Evolutionary conservation across 1,140 invertebrate genomes (phyloP), one percentile per base, ranked within the genome.

Genomic region (Drosophila tristis): DNA sequence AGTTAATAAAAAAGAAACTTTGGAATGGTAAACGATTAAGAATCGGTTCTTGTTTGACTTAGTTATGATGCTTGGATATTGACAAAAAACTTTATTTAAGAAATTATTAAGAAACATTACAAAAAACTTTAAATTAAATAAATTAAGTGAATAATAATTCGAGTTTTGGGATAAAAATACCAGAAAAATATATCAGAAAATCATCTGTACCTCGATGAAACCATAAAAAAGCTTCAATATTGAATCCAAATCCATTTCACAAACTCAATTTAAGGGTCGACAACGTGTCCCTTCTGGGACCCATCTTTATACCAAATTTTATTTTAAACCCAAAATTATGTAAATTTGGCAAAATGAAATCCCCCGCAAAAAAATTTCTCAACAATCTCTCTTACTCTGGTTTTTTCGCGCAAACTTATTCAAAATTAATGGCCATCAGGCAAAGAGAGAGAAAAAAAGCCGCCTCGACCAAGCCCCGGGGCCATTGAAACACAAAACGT

Each of bases 321-420:
- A 25, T 43, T 47, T 49, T 53, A 49, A 58, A 43, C 25, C 43
- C 43, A 56, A 57, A 82, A 66, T 53, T 75, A 82, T 85, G 81
- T 64, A 77, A 85, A 86, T 85, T 68, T 68, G 67, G 15, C 61
- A 53, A 63, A 51, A 68, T 78, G 61, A 45, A 54, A 47, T 64
- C 55, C 60, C 48, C 64, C 61, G 55, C 67, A 71, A 72, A 59
- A 31, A 51, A 61, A 54, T 26, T 62, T 54, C 26, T 35, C 26
- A 8, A 50, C 11, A 50, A 44, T 68, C 67, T 67, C 44, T 42
- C 55, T 48, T 31, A 26, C 13, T 64, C 9, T 8, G 60, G 44
- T 42, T 65, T 74, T 58, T 53, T 31, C 11, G 35, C 35, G 11
- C 31, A 44, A 63, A 65, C 70, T 74, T 58, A 53, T 75, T 66